Percentiles rank a stretch among this genome's conserved stretches.
Evolutionary conservation across 2,113 vertebrate species (phyloP).

Genomic region (Petromus typicus): DNA sequence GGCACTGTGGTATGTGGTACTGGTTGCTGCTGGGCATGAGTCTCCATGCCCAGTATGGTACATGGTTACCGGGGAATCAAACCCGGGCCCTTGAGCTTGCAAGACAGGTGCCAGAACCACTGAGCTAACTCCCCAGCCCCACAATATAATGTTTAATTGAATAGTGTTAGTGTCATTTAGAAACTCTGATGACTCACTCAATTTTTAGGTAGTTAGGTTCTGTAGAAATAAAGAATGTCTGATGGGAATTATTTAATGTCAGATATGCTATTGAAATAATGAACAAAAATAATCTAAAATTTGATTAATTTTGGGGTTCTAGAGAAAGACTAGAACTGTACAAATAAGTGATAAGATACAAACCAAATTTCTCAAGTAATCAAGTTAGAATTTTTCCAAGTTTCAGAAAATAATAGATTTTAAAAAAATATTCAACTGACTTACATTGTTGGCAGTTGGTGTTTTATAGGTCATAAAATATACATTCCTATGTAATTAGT

Average conservation of each 20-base stretch:
- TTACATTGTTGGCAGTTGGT: neutral
- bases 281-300: slow-evolving; percentile 48
- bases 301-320: neutral
- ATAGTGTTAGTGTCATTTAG: neutral
- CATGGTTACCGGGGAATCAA: too few relatives aligned
- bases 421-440: neutral
- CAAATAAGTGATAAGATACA: neutral
- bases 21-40: too few relatives aligned
- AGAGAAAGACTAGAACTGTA: neutral
- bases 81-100: too few relatives aligned
- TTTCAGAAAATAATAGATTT: neutral
- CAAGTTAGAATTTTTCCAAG: neutral
- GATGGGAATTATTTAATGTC: slow-evolving; percentile 30
- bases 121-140: too few relatives aligned
- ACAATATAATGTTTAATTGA: neutral
- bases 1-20: too few relatives aligned
- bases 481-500: neutral
- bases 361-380: neutral
- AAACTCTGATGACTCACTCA: neutral
- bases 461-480: slow-evolving; percentile 22
- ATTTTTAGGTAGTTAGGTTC: slow-evolving; percentile 20
- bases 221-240: neutral
- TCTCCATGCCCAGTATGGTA: too few relatives aligned
- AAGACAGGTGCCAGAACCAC: too few relatives aligned
- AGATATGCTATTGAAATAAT: slow-evolving; percentile 28